Evolutionary conservation across 2,888 invertebrate genomes (phyloP), one percentile per base, ranked within the genome.

Genomic region (Drosophila atripex): DNA sequence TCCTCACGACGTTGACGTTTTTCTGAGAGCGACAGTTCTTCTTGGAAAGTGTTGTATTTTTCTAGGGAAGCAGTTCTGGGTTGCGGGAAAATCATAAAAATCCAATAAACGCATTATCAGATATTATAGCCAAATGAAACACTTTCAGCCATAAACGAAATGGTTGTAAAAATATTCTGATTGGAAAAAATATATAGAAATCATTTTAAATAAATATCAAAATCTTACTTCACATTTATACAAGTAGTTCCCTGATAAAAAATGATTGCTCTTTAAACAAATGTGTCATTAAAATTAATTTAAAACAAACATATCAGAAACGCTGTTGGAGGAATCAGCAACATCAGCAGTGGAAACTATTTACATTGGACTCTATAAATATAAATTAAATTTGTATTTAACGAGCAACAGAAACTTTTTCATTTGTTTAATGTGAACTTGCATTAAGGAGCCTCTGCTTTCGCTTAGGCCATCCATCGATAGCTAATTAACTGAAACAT

Each of bases 401-500:
- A 6, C 12, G n/a, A 14, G 12, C n/a, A 14, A 32, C n/a, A n/a
- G n/a, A 12, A 4, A 32, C 32, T 32, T 41, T 41, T 43, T 43
- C 43, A 18, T 41, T 16, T 11, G 5, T 43, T 21, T 18, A 43
- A 39, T 39, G 8, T 21, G 9, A 18, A 18, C 43, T 43, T 6
- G 11, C 8, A 39, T 16, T 18, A 18, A 11, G 14, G 18, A 1
- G 16, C 11, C 38, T 8, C 12, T 25, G 12, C 5, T 7, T 51
- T 32, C 32, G 2, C 35, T 32, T 35, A n/a, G 35, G 14, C 39
- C 32, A 39, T 60, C 39, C 43, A 53, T 60, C 43, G 43, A 50
- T 54, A 41, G 72, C 78, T 87, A 82, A 82, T 82, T 82, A 80
- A 64, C 58, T 71, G 55, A 69, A 76, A 55, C 76, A 75, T 76